Conservation (phyloP, 1,140 invertebrate species). For the Cephus cinctus region DNA sequence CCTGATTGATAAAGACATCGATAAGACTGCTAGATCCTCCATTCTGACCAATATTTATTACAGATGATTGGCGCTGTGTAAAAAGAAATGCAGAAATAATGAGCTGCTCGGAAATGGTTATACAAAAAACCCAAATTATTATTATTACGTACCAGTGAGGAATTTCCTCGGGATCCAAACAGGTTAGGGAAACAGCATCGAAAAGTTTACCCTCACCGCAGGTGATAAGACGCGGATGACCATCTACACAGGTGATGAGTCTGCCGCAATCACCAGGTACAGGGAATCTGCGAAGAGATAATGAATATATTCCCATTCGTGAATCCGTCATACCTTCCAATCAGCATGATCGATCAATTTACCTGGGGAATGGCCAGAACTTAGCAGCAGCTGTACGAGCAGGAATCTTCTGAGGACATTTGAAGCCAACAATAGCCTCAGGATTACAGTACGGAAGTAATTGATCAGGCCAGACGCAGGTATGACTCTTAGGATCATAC, state of each 20-base stretch:
- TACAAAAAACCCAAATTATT: too few species aligned
- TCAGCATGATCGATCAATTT: constrained; percentile 6
- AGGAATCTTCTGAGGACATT: constrained; percentile 79
- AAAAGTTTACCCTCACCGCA: constrained; percentile 86
- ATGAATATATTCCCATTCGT: too few species aligned
- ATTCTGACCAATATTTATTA: neutral
- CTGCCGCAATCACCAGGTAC: constrained; percentile 80
- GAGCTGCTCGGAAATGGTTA: too few species aligned
- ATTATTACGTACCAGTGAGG: too few species aligned
- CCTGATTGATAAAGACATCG: too few species aligned
- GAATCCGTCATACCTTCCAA: too few species aligned
- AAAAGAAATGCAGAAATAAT: too few species aligned
- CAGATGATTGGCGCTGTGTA: neutral
- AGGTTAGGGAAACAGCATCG: constrained; percentile 78
- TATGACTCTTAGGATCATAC: constrained; percentile 84
- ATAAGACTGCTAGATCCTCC: too few species aligned
- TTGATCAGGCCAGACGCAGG: constrained; percentile 92
- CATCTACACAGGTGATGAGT: constrained; percentile 86
- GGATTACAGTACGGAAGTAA: constrained; percentile 83
- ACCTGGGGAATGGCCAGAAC: constrained; percentile 85
- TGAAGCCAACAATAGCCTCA: constrained; percentile 81
- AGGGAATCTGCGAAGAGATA: constrained; percentile 63
- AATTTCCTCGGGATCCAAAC: constrained; percentile 77
- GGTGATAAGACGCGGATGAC: constrained; percentile 78
- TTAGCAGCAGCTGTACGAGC: constrained; percentile 74